Evolutionary conservation across 2,113 vertebrate genomes (phyloP).

Genomic region (Scartelaos histophorus): DNA sequence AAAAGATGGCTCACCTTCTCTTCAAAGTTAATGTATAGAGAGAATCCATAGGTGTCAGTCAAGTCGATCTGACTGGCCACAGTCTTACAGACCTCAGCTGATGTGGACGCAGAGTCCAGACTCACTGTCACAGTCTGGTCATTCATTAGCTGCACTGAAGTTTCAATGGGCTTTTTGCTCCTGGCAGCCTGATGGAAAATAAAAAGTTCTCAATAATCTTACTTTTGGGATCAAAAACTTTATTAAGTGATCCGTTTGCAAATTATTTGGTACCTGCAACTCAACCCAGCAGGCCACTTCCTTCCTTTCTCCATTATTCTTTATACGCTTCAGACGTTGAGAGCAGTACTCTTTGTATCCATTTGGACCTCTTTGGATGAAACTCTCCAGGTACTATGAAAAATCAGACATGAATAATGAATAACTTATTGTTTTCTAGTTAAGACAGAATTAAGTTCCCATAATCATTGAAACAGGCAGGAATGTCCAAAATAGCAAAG

Average conservation of each 20-base stretch:
- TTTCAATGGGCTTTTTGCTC: constrained; percentile 77
- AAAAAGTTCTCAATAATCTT: not conserved
- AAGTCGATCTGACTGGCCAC: constrained; percentile 78
- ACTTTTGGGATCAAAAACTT: not conserved
- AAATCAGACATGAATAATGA: constrained; percentile 3
- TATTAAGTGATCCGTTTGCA: not conserved
- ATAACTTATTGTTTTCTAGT: not conserved
- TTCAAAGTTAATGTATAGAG: constrained; percentile 85
- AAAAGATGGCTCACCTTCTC: constrained; percentile 80
- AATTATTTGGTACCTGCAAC: constrained; percentile 79
- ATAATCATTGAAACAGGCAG: not conserved
- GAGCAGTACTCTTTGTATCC: constrained; percentile 81
- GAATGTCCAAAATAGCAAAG: no score
- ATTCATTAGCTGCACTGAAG: constrained; percentile 79
- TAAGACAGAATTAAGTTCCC: not conserved
- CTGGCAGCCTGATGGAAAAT: constrained; percentile 80
- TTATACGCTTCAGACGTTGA: constrained; percentile 79
- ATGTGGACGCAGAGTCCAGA: constrained; percentile 86
- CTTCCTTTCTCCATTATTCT: constrained; percentile 80
- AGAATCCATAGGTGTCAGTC: constrained; percentile 87
- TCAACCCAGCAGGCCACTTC: constrained; percentile 89
- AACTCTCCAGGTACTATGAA: constrained; percentile 85
- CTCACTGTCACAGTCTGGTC: constrained; percentile 74
- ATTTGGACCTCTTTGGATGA: constrained; percentile 78
- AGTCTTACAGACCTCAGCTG: constrained; percentile 82